Evolutionary conservation across 2,113 vertebrate species (phyloP).

Genomic region (Apistogramma diplotaenia): DNA sequence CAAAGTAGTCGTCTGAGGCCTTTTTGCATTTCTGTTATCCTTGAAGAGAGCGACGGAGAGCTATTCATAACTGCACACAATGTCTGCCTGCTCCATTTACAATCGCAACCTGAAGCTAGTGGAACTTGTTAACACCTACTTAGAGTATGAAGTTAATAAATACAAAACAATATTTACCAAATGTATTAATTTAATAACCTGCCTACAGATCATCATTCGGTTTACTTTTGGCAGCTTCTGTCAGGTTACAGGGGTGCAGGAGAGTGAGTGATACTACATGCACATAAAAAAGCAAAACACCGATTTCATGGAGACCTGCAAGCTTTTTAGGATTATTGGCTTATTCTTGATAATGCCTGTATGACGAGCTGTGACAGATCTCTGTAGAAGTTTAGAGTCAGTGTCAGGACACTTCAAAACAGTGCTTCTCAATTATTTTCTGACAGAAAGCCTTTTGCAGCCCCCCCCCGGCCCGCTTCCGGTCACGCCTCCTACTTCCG

Average conservation of each 20-base stretch:
- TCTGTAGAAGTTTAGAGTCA: background rate
- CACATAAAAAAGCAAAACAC: background rate
- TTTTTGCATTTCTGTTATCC: background rate
- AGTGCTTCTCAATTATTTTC: too few relatives aligned
- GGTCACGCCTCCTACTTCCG: too few relatives aligned
- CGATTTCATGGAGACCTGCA: background rate
- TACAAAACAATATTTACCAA: background rate
- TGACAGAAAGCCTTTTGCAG: too few relatives aligned
- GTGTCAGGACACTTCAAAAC: background rate
- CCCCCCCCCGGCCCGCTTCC: too few relatives aligned
- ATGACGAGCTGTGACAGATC: background rate
- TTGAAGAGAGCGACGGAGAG: background rate
- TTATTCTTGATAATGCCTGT: background rate
- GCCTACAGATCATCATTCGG: background rate
- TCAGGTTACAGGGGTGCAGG: background rate
- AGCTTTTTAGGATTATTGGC: background rate
- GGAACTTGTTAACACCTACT: constrained; percentile 50
- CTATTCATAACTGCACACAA: background rate
- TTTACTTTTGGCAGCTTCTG: background rate
- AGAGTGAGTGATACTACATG: background rate
- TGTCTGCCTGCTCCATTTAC: background rate
- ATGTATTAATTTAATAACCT: background rate
- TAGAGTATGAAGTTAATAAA: background rate
- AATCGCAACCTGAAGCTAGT: constrained; percentile 30
- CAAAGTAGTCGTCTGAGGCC: background rate